Base-by-base conservation (phyloP, 2,888 invertebrate genomes). In the Creontiades dilutus region DNA sequence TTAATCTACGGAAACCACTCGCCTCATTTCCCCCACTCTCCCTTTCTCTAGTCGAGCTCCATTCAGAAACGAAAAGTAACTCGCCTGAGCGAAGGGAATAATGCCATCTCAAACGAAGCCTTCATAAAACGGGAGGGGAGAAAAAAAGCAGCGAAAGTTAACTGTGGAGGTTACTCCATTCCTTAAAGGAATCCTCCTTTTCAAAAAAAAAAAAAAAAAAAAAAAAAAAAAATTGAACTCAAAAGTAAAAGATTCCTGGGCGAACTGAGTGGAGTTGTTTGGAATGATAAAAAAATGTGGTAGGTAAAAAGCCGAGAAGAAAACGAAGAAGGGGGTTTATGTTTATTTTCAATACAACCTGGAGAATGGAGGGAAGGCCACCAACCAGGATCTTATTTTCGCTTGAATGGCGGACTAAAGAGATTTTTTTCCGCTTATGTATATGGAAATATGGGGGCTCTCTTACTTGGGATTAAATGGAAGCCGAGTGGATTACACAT, bases 1-100 rank as follows among this genome's bases (percentile, higher is more conserved):
- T 68, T 68, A 68, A 68, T 68, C 68, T 68, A 68, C 68, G 68
- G 68, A 27, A 68, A 68, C 68, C 68, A 68, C 68, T 68, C 68
- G 68, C 4, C 68, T 68, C 68, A 68, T 68, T 68, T 68, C 68
- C 68, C n/a, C 27, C 19, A n/a, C 57, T 57, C 57, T n/a, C 37
- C 11, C 11, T 7, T 16, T 52, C 68, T 68, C 68, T n/a, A 57
- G 57, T n/a, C n/a, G 68, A n/a, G 19, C 68, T 68, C 68, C 13
- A 68, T 68, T 68, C 68, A 68, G 19, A 68, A 68, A 4, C 23
- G 9, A 68, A 68, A 27, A 23, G 68, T 68, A 68, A 12, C 68
- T 68, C 68, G 68, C 23, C 68, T 68, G 68, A 68, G 27, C 68
- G 68, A 68, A 68, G 23, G 27, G 68, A 68, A 68, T 68, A 68